Base-by-base conservation (phyloP, 1,140 invertebrate genomes). In the Sinonovacula constricta region DNA sequence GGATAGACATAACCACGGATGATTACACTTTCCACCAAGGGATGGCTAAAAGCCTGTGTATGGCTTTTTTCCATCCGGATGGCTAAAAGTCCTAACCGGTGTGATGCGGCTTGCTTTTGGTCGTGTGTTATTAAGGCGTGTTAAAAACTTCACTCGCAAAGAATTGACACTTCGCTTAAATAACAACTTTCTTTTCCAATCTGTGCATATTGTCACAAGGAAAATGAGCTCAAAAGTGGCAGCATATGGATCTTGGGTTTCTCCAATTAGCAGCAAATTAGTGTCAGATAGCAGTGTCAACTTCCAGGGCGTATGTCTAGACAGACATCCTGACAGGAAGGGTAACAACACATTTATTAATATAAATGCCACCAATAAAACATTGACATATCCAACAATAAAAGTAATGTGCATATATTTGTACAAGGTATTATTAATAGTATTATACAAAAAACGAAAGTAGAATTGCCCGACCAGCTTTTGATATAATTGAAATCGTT, bases 201-300 rank as follows among this genome's bases (percentile, higher is more conserved):
- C n/a, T n/a, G n/a, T n/a, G n/a, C n/a, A n/a, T n/a, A n/a, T n/a
- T n/a, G n/a, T n/a, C n/a, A n/a, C n/a, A n/a, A n/a, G n/a, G n/a
- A n/a, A n/a, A n/a, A 87, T 83, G 34, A 82, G 78, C 54, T 69
- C 67, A 24, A 78, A 31, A 57, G 69, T 69, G 22, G 68, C 83
- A 51, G 65, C 81, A 12, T 90, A 88, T 67, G 90, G 90, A 30
- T 85, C 83, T 22, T 91, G 90, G 90, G 84, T 79, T 18, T 90
- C 88, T 24, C 85, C 87, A 2, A 87, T 91, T 56, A 84, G 86
- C 12, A 90, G 90, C 65, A 49, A 86, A 30, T 53, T 88, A n/a
- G 83, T 89, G 45, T 83, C 88, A 24, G 74, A 84, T 49, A 86
- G 85, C 54, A 88, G 86, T 57, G 84, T 88, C 33, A 62, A 54